These are phyloP conservation scores for Zaprionus lachaisei DNA, from an alignment of 1,140 invertebrate species.

Conservation along the genomic window DNA sequence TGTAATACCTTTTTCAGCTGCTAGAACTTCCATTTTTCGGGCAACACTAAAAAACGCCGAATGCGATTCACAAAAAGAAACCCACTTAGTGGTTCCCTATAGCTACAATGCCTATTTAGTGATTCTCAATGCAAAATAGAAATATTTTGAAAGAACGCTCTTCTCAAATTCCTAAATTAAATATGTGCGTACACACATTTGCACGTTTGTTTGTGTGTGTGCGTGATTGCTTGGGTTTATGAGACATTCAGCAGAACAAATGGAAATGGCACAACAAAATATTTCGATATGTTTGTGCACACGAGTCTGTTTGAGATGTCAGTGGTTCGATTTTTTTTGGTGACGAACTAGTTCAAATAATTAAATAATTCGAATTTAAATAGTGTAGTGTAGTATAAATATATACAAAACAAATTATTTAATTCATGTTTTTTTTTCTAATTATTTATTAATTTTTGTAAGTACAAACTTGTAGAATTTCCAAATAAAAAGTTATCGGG, in stretches of 20 bases:
- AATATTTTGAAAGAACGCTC: constrained; percentile 9
- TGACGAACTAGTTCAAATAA: constrained; percentile 7
- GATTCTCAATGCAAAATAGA: constrained; percentile 5
- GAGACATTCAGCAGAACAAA: constrained; percentile 11
- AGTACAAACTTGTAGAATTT: background rate
- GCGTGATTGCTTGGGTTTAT: constrained; percentile 4
- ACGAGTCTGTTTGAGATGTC: constrained; percentile 2
- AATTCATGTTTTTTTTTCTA: background rate
- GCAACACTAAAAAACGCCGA: background rate
- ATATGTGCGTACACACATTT: constrained; percentile 24
- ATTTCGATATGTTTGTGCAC: constrained; percentile 26
- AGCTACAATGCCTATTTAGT: background rate
- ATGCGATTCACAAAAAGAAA: constrained; percentile 3
- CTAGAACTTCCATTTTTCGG: constrained; percentile 30
- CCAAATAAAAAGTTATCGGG: no score
- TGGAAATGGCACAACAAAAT: constrained; percentile 34
- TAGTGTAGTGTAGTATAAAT: no score
- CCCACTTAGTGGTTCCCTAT: background rate
- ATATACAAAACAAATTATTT: background rate
- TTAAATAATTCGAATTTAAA: no score
- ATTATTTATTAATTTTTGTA: background rate
- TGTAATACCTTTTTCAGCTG: constrained; percentile 38
- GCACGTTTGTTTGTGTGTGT: constrained; percentile 15
- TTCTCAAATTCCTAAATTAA: constrained; percentile 24
- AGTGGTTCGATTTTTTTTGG: background rate